Evolutionary conservation across 2,113 vertebrate genomes (phyloP).

Genomic region (Ranitomeya imitator): DNA sequence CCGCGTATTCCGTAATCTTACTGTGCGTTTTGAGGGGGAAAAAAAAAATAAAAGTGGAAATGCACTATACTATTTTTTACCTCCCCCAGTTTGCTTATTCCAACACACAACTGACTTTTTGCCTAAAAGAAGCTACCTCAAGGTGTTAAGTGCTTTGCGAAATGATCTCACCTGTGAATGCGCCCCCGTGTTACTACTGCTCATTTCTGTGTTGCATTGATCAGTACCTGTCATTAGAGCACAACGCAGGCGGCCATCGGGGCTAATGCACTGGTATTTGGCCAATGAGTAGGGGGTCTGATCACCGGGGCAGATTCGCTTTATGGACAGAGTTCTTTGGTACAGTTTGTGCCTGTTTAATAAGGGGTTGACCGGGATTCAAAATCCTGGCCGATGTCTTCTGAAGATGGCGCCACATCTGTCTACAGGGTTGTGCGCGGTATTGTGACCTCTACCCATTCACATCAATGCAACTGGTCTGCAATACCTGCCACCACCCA

Average conservation of each 20-base stretch:
- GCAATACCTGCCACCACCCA: neutral
- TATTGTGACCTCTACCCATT: neutral
- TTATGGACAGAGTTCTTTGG: neutral
- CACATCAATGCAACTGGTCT: neutral
- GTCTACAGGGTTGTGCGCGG: neutral
- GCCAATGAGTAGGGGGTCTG: neutral
- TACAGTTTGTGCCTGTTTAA: neutral
- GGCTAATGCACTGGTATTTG: neutral
- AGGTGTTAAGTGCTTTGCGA: slow-evolving; percentile 77
- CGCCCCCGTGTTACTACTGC: slow-evolving; percentile 30
- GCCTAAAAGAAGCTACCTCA: slow-evolving; percentile 83
- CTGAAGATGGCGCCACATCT: neutral
- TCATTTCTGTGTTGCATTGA: slow-evolving; percentile 1
- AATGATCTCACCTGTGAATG: slow-evolving; percentile 53
- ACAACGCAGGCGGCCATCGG: neutral
- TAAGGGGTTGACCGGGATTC: too few relatives aligned
- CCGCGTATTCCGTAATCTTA: slow-evolving; percentile 61
- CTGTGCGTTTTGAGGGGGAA: slow-evolving; percentile 63
- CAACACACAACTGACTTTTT: slow-evolving; percentile 69
- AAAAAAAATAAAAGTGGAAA: slow-evolving; percentile 41
- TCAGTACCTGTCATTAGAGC: neutral
- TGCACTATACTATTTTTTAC: slow-evolving; percentile 64
- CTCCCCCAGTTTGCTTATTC: slow-evolving; percentile 62
- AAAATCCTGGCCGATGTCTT: neutral
- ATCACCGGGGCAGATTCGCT: neutral